phyloP scores from a whole-genome alignment of 2,113 vertebrate genomes.

The Paradisaea rubra region DNA sequence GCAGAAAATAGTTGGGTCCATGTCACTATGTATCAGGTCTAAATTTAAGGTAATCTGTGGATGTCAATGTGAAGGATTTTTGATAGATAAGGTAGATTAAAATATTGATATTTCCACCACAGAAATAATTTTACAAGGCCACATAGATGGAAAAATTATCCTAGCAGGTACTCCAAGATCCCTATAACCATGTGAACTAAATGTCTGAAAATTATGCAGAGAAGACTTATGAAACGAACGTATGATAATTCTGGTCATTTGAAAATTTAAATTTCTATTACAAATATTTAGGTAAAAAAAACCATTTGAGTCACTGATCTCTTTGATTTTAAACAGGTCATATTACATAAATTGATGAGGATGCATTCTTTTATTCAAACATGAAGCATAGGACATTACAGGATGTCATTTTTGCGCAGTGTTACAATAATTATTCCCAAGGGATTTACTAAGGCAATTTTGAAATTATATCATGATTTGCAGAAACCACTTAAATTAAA shows the following conservation, averaged over 20 bases:
- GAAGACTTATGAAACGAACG: neutral
- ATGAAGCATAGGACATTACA: neutral
- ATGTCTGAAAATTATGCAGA: neutral
- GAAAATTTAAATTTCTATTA: neutral
- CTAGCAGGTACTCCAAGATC: neutral
- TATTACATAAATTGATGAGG: neutral
- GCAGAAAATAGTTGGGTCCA: neutral
- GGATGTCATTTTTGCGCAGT: neutral
- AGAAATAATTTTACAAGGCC: neutral
- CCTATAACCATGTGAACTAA: neutral
- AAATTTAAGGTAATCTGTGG: neutral
- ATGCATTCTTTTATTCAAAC: neutral
- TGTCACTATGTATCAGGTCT: neutral
- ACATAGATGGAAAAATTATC: neutral
- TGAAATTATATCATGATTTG: neutral
- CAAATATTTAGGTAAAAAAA: neutral
- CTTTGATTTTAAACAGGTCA: neutral
- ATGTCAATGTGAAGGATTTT: neutral
- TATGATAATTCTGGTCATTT: neutral
- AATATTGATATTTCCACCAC: neutral
- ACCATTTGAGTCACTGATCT: neutral
- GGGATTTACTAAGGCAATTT: neutral
- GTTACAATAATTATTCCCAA: neutral
- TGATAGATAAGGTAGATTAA: neutral
- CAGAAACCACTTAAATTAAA: neutral